Evolutionary conservation across 2,888 invertebrate genomes (phyloP).

Genomic region (Keiferia lycopersicella): DNA sequence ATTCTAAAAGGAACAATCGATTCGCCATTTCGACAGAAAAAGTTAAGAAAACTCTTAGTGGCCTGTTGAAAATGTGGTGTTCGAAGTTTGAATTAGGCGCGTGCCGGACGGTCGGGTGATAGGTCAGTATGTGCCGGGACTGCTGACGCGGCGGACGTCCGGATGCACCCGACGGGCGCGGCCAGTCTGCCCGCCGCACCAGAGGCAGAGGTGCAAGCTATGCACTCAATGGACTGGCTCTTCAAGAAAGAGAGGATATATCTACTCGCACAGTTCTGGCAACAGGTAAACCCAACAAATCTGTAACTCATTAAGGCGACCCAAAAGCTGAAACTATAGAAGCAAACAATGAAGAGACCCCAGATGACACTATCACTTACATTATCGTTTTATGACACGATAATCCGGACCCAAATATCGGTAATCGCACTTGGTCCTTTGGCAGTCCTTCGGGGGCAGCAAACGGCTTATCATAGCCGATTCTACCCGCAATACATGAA

Average conservation of each 20-base stretch:
- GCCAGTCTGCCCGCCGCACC: slow-evolving; percentile 89
- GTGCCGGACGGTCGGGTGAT: slow-evolving; percentile 41
- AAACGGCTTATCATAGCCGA: slow-evolving; percentile 24
- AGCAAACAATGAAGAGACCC: slow-evolving; percentile 17
- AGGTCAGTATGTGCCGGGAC: slow-evolving; percentile 64
- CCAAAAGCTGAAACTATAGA: slow-evolving; percentile 1
- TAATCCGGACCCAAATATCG: slow-evolving; percentile 14
- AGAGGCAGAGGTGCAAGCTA: slow-evolving; percentile 95
- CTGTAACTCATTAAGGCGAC: not conserved
- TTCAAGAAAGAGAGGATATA: slow-evolving; percentile 97
- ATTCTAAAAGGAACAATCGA: slow-evolving; percentile 59
- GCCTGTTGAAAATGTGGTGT: slow-evolving; percentile 44
- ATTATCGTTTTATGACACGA: slow-evolving; percentile 19
- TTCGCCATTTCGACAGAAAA: slow-evolving; percentile 39
- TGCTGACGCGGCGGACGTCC: slow-evolving; percentile 68
- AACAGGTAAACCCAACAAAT: slow-evolving; percentile 86
- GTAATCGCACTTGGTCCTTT: slow-evolving; percentile 13
- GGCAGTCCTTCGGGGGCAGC: slow-evolving; percentile 14
- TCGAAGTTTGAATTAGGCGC: slow-evolving; percentile 42
- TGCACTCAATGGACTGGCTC: slow-evolving; percentile 98
- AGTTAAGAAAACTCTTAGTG: slow-evolving; percentile 20
- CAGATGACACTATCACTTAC: slow-evolving; percentile 17
- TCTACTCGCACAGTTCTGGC: slow-evolving; percentile 97
- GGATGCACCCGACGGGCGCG: slow-evolving; percentile 89
- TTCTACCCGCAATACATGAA: slow-evolving; percentile 34